phyloP scores from a whole-genome alignment of 2,113 vertebrate genomes.

The Meles meles region DNA sequence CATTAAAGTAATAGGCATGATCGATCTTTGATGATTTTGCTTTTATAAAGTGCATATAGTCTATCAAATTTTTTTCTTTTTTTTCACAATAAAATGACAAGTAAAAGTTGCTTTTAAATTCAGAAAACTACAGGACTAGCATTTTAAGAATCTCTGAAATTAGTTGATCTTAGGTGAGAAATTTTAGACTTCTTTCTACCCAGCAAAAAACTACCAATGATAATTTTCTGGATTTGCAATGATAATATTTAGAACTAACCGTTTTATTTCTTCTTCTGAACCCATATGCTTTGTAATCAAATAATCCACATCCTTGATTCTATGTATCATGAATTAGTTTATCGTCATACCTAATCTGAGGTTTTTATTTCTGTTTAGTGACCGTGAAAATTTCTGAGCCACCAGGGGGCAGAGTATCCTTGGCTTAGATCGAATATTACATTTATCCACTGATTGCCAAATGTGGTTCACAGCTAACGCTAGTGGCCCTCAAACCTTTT shows the following conservation, averaged over 20 bases:
- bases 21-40: neutral
- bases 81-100: neutral
- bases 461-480: neutral
- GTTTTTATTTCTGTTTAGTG: neutral
- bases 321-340: neutral
- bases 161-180: neutral
- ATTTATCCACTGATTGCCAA: neutral
- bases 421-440: neutral
- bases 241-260: neutral
- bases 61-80: neutral
- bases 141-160: neutral
- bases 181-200: neutral
- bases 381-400: constrained; percentile 38
- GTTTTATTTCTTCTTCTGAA: neutral
- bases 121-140: neutral
- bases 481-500: neutral
- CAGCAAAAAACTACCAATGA: neutral
- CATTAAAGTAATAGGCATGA: neutral
- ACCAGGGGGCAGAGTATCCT: constrained; percentile 81
- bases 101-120: neutral
- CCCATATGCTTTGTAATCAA: neutral
- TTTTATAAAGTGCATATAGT: neutral
- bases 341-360: neutral
- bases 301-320: neutral
- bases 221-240: neutral